Evolutionary conservation across 2,113 vertebrate species (phyloP).

Genomic region (Urocynchramus pylzowi): DNA sequence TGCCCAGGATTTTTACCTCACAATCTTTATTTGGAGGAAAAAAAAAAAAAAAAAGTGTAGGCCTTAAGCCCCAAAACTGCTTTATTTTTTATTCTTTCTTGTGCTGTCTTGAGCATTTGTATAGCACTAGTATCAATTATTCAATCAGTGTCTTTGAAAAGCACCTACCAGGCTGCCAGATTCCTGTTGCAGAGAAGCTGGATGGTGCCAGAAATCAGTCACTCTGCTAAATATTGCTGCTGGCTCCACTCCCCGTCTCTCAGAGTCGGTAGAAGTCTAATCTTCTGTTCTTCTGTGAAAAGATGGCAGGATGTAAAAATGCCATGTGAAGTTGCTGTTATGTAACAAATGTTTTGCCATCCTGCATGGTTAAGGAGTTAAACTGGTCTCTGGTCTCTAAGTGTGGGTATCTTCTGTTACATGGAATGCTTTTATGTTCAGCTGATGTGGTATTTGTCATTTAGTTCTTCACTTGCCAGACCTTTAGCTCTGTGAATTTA

Average conservation of each 20-base stretch:
- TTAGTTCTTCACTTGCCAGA: background rate
- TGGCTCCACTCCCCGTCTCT: conserved; percentile 44
- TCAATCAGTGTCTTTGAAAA: conserved; percentile 29
- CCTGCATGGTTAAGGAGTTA: background rate
- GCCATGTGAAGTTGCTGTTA: conserved; percentile 8
- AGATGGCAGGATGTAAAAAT: conserved; percentile 13
- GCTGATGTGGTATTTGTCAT: background rate
- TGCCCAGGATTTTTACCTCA: background rate
- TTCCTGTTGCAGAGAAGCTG: background rate
- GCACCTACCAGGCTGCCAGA: conserved; percentile 33
- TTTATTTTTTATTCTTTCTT: background rate
- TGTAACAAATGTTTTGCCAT: background rate
- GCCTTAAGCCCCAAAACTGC: background rate
- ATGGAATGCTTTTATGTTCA: background rate
- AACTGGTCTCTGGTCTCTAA: background rate
- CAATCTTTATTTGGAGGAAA: background rate
- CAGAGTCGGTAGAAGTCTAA: background rate
- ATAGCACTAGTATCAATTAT: background rate
- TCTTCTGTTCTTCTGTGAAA: conserved; percentile 11
- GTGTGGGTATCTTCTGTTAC: background rate
- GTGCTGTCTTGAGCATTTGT: background rate
- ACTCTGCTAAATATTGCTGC: conserved; percentile 54
- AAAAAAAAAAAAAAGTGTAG: too few relatives aligned
- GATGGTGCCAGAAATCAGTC: conserved; percentile 55
- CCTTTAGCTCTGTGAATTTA: background rate